Evolutionary conservation across 2,888 invertebrate genomes (phyloP), one percentile per base, ranked within the genome.

Genomic region (Polyploca ridens): DNA sequence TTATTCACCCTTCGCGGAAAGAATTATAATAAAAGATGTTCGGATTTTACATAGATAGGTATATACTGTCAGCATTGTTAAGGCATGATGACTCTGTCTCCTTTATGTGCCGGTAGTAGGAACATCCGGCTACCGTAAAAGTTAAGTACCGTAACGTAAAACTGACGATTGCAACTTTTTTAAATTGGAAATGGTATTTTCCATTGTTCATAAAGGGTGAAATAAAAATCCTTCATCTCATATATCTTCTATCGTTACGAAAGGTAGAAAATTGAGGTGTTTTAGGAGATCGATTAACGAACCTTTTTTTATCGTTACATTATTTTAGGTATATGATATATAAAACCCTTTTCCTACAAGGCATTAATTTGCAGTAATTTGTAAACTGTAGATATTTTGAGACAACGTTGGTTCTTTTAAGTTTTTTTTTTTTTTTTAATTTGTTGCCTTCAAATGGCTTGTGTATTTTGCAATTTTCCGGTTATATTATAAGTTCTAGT

Each of bases 101-200:
- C 14, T 54, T 54, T n/a, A 54, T 54, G 54, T 10, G 54, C 54
- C 54, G 54, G 16, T 10, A 19, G 54, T 54, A 19, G 54, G 19
- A 10, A 54, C 19, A 54, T 54, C 54, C 54, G 19, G 19, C 10
- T 7, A 54, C 54, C 54, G 54, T 54, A 10, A 54, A 54, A 54
- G 16, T 54, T 54, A 54, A 54, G 54, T 19, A 54, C 54, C 19
- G 54, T 54, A 19, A 54, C 54, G 54, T 19, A 54, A 54, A 54
- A 54, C 54, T 54, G 54, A 54, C 54, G 54, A 54, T 54, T 54
- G 54, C 54, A 54, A 54, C n/a, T n/a, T n/a, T n/a, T n/a, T n/a
- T n/a, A n/a, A n/a, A 54, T 54, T 54, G 54, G 16, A 19, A 19
- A 19, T 54, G 54, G 10, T 54, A 54, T 19, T 10, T 54, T 54